Evolutionary conservation across 2,888 invertebrate species (phyloP).

Genomic region (Nysson spinosus): DNA sequence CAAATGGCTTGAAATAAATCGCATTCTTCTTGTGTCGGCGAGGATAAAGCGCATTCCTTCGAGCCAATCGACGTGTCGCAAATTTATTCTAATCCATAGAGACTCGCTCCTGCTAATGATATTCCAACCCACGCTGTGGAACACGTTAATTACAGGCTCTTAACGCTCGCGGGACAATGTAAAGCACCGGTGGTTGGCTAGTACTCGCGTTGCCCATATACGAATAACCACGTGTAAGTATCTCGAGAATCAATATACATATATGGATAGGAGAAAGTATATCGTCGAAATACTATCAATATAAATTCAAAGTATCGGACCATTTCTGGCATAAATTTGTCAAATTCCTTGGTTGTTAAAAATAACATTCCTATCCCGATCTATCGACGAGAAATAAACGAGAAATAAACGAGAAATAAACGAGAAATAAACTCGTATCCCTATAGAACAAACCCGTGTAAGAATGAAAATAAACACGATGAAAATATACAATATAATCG

Average conservation of each 20-base stretch:
- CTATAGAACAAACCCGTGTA: too few relatives aligned
- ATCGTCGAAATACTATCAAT: too few relatives aligned
- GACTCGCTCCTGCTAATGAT: constrained; percentile 44
- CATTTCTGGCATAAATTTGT: too few relatives aligned
- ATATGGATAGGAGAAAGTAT: too few relatives aligned
- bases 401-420: too few relatives aligned
- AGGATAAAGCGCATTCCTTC: constrained; percentile 14
- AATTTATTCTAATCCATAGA: constrained; percentile 50
- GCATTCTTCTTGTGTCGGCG: neutral
- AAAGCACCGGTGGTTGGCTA: constrained; percentile 44
- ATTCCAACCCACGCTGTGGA: constrained; percentile 39
- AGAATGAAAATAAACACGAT: too few relatives aligned
- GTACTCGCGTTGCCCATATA: constrained; percentile 31
- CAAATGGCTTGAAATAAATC: constrained; percentile 41
- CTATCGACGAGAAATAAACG: too few relatives aligned
- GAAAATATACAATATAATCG: too few relatives aligned
- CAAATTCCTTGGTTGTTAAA: too few relatives aligned
- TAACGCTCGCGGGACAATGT: constrained; percentile 45
- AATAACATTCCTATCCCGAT: too few relatives aligned
- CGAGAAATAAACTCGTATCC: too few relatives aligned
- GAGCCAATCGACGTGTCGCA: constrained; percentile 14
- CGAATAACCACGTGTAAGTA: constrained; percentile 36
- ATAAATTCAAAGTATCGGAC: too few relatives aligned
- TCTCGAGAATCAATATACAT: constrained; percentile 10
- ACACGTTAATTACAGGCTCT: constrained; percentile 46